Evolutionary conservation across 1,140 invertebrate genomes (phyloP), one percentile per base, ranked within the genome.

Genomic region (Leucophenga varia): DNA sequence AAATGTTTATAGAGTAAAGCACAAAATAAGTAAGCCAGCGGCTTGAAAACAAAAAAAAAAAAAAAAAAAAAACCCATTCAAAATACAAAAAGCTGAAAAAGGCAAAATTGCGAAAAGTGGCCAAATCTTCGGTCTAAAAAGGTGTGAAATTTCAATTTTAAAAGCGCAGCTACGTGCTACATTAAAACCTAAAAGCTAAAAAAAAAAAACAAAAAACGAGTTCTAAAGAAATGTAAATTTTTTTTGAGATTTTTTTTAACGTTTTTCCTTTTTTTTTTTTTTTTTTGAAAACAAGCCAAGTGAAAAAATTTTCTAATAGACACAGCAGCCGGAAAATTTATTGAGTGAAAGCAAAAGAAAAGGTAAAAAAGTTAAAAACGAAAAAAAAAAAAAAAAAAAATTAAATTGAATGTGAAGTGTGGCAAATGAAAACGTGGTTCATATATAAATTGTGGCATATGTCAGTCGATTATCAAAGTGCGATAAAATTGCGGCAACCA

Each of bases 391-490:
- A 25, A 25, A 25, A 51, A n/a, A 54, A 55, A 61, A 61, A 61
- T 61, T 61, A 55, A 61, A 61, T 63, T 49, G 59, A 63, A 61
- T 61, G n/a, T n/a, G n/a, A n/a, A n/a, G n/a, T n/a, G n/a, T 34
- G 52, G 49, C 55, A 43, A 39, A n/a, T n/a, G n/a, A n/a, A 20
- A 41, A 61, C 55, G 55, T 61, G 59, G n/a, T n/a, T n/a, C n/a
- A n/a, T n/a, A n/a, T n/a, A n/a, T n/a, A n/a, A 47, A 39, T 48
- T 63, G 52, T 64, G 64, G 53, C 54, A 69, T 68, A 55, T 67
- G 57, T 49, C 49, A 39, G 41, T 48, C 57, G 59, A 68, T 68
- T 63, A 68, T 68, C 63, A 59, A 69, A 64, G 51, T 56, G 58
- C 47, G 58, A 69, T 68, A 60, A 60, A 67, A 67, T 39, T 54